Conservation (phyloP, 2,113 vertebrate species). For the Axis porcinus region DNA sequence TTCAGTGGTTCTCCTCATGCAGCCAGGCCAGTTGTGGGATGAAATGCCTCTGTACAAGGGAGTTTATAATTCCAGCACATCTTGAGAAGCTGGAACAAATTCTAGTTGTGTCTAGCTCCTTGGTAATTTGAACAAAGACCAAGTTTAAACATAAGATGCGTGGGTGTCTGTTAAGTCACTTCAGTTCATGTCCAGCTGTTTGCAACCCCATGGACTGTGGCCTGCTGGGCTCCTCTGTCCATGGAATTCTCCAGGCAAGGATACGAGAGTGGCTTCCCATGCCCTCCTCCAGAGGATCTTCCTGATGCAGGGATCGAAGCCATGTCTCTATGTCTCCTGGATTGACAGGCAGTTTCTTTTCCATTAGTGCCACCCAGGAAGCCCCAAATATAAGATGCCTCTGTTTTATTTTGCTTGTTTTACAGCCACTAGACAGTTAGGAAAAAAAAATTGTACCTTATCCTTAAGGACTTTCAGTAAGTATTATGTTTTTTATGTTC, state of each 20-base stretch:
- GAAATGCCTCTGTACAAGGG: background rate
- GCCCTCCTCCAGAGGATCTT: background rate
- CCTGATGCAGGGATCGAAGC: background rate
- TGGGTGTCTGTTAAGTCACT: too few species aligned
- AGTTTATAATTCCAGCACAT: background rate
- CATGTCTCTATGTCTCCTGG: background rate
- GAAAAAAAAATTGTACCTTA: background rate
- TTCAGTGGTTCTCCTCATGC: fast-evolving
- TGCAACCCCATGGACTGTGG: background rate
- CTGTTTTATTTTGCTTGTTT: background rate
- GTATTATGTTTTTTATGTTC: background rate
- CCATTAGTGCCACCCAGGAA: background rate
- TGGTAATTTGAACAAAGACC: background rate
- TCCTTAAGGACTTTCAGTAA: background rate
- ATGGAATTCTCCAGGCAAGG: background rate
- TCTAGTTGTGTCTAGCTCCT: background rate
- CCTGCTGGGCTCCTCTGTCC: background rate
- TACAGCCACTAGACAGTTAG: background rate
- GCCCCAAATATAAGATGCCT: background rate
- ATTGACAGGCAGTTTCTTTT: background rate
- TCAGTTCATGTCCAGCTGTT: background rate
- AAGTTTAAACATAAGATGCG: background rate
- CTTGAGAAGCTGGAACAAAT: background rate
- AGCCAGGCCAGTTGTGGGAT: background rate
- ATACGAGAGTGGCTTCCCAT: background rate